phyloP scores from a whole-genome alignment of 2,888 invertebrate genomes.

The Pseudococcus longispinus region DNA sequence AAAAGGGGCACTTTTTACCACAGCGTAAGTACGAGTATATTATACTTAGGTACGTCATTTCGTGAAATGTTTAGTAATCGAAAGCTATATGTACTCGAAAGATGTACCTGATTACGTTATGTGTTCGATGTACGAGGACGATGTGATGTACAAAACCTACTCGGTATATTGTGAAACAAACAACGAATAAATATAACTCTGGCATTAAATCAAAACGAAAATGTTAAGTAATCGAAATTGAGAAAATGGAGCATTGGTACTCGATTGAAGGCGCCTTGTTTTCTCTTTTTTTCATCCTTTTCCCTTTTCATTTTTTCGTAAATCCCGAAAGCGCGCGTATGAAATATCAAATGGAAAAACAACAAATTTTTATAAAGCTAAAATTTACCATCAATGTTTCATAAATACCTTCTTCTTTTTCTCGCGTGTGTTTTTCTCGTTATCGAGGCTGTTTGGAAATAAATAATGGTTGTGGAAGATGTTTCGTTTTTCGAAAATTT shows the following conservation, averaged over 20 bases:
- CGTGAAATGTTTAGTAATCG: not conserved
- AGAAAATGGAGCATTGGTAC: conserved; percentile 28
- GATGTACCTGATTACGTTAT: not conserved
- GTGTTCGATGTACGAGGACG: not conserved
- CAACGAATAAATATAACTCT: not conserved
- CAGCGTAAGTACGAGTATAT: not conserved
- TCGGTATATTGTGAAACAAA: conserved; percentile 7
- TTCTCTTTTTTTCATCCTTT: not conserved
- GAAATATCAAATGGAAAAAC: conserved; percentile 30
- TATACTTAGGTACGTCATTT: not conserved
- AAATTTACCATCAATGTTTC: conserved; percentile 1
- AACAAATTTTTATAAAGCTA: conserved; percentile 35
- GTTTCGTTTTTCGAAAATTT: not conserved
- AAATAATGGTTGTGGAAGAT: not conserved
- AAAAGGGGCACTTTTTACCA: not conserved
- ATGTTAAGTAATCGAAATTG: conserved; percentile 29
- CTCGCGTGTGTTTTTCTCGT: not conserved
- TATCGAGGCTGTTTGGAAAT: not conserved
- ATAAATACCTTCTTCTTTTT: not conserved
- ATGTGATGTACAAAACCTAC: not conserved
- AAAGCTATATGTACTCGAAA: not conserved
- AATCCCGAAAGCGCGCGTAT: conserved; percentile 25
- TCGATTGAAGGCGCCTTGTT: not conserved
- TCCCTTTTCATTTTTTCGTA: not conserved
- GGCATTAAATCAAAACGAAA: conserved; percentile 22